Evolutionary conservation across 2,888 invertebrate species (phyloP).

Genomic region (Neoaliturus tenellus): DNA sequence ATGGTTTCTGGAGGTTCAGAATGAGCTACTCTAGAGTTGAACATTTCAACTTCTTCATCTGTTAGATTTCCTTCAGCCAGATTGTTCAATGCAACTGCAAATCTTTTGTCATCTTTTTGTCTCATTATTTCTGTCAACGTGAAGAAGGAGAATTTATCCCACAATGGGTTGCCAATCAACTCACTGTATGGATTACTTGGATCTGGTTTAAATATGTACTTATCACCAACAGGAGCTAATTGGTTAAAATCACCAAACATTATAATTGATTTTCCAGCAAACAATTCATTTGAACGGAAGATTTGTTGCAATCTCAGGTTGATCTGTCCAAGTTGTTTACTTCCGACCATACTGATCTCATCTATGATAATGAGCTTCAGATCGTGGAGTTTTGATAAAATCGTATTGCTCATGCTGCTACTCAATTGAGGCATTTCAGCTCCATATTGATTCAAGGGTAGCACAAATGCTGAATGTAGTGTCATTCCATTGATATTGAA

Average conservation of each 20-base stretch:
- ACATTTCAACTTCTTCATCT: neutral
- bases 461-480: conserved; percentile 60
- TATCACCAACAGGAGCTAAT: no score
- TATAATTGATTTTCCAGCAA: conserved; percentile 61
- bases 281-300: conserved; percentile 7
- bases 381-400: conserved; percentile 56
- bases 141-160: conserved; percentile 59
- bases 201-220: conserved; percentile 20
- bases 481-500: conserved; percentile 60
- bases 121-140: conserved; percentile 63
- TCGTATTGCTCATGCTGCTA: conserved; percentile 54
- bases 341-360: no score
- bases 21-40: conserved; percentile 73
- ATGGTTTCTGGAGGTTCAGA: conserved; percentile 66
- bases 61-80: conserved; percentile 56
- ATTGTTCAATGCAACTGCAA: conserved; percentile 57
- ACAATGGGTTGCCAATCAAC: conserved; percentile 54
- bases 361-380: conserved; percentile 61
- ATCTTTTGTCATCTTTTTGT: conserved; percentile 62
- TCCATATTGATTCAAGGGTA: conserved; percentile 58
- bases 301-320: no score
- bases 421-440: conserved; percentile 54
- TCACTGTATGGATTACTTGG: conserved; percentile 26
- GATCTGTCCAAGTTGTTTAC: no score
- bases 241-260: no score